phyloP scores from a whole-genome alignment of 2,888 invertebrate species.

The Nomada ruficornis region DNA sequence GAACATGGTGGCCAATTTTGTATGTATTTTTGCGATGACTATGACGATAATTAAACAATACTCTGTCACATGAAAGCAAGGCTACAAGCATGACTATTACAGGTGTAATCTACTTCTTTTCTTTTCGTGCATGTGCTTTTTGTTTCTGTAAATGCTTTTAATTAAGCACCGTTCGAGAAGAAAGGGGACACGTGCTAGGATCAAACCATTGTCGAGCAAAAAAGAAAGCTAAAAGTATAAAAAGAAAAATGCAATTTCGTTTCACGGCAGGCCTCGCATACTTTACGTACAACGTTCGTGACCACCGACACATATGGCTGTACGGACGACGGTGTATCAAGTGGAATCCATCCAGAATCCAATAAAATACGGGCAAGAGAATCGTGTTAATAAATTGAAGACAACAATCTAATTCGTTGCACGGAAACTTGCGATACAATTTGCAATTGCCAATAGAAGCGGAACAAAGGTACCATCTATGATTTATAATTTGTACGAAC shows the following conservation, averaged over 20 bases:
- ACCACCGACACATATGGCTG: conserved; percentile 81
- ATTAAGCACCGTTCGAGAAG: conserved; percentile 30
- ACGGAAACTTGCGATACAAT: neutral
- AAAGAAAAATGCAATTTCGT: conserved; percentile 45
- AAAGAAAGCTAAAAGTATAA: conserved; percentile 43
- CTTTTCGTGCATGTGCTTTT: conserved; percentile 27
- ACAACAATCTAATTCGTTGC: neutral
- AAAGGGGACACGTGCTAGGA: conserved; percentile 53
- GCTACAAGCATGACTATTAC: conserved; percentile 12
- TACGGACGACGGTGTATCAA: conserved; percentile 57
- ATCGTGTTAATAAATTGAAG: conserved; percentile 47
- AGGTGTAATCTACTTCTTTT: neutral
- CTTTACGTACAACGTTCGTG: conserved; percentile 80
- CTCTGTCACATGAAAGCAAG: neutral
- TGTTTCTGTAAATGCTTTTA: neutral
- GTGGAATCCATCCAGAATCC: conserved; percentile 56
- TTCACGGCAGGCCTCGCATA: conserved; percentile 58
- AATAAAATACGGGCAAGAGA: conserved; percentile 59
- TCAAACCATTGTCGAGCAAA: conserved; percentile 43
- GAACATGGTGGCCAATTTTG: neutral
- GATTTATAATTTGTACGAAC: neutral
- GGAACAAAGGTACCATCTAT: neutral
- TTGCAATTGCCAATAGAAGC: neutral
- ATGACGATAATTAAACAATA: no score
- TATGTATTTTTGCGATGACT: neutral